phyloP scores from a whole-genome alignment of 2,113 vertebrate genomes.

The Suricata suricatta region DNA sequence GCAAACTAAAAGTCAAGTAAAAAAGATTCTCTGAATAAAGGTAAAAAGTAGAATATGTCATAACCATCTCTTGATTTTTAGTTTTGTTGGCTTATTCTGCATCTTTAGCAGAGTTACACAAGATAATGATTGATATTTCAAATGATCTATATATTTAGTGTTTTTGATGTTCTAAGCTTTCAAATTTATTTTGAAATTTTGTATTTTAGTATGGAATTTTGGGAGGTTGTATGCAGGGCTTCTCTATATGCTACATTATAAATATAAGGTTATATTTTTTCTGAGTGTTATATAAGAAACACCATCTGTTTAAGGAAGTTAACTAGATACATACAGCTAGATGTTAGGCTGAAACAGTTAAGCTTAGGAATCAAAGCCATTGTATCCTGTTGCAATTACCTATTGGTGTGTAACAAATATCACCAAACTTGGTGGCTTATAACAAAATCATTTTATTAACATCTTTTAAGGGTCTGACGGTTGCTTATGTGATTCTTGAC shows the following conservation, averaged over 20 bases:
- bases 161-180: neutral
- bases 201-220: neutral
- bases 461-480: neutral
- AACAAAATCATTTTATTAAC: neutral
- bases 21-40: neutral
- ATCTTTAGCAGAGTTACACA: neutral
- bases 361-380: neutral
- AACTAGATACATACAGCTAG: neutral
- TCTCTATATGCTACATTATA: neutral
- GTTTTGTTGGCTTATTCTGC: neutral
- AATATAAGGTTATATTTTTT: neutral
- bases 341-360: neutral
- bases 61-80: neutral
- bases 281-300: constrained; percentile 10
- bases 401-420: neutral
- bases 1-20: neutral
- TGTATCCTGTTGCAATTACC: neutral
- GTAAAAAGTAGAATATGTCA: neutral
- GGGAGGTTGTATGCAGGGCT: neutral
- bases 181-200: neutral
- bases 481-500: neutral
- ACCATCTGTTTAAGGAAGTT: neutral
- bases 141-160: neutral
- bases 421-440: neutral
- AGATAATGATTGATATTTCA: neutral